Evolutionary conservation across 2,113 vertebrate genomes (phyloP).

Genomic region (Macrotis lagotis): DNA sequence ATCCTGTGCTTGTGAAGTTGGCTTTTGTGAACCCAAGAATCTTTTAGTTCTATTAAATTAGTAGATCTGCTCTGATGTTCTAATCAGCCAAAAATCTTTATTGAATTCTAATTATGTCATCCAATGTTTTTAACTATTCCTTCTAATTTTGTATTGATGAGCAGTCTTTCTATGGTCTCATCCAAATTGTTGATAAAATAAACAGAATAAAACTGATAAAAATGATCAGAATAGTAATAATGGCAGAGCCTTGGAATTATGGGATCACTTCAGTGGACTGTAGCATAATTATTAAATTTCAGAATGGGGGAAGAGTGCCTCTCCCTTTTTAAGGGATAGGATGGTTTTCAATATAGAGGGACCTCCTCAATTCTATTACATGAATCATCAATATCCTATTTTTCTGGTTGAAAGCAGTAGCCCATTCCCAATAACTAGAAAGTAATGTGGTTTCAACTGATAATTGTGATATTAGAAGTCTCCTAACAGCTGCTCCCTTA

Average conservation of each 20-base stretch:
- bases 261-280: not conserved
- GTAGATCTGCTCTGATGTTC: not conserved
- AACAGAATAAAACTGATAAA: not conserved
- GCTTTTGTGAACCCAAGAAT: not conserved
- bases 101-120: not conserved
- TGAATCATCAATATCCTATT: not conserved
- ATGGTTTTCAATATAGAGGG: not conserved
- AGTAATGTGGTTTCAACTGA: not conserved
- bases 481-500: constrained; percentile 8
- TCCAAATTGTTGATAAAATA: not conserved
- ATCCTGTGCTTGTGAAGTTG: not conserved
- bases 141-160: not conserved
- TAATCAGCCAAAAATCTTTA: not conserved
- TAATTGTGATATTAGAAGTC: not conserved
- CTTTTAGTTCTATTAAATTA: not conserved
- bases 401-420: not conserved
- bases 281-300: not conserved
- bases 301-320: not conserved
- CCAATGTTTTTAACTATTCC: not conserved
- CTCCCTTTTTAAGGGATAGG: not conserved
- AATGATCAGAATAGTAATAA: not conserved
- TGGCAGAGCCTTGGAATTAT: not conserved
- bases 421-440: not conserved
- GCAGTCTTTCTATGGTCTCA: not conserved
- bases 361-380: not conserved